phyloP scores from a whole-genome alignment of 2,888 invertebrate species.

The Nasonia oneida region DNA sequence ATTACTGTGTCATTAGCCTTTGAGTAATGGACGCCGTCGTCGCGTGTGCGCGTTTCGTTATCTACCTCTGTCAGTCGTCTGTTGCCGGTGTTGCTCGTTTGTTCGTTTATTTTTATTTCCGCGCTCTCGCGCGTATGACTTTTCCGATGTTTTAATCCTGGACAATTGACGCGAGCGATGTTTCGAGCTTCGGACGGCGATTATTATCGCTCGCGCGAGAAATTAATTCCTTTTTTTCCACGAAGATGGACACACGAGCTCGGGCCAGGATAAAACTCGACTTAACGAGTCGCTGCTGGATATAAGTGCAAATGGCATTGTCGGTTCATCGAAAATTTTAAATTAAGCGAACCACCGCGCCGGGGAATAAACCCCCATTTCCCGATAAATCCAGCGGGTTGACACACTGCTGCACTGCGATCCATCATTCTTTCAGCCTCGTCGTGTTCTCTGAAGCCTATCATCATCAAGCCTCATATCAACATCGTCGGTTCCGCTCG shows the following conservation, averaged over 20 bases:
- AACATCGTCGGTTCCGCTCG: constrained; percentile 41
- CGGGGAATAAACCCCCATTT: background rate
- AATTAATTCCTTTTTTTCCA: background rate
- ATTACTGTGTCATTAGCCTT: constrained; percentile 10
- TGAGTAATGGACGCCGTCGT: background rate
- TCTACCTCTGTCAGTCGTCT: background rate
- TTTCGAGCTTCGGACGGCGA: background rate
- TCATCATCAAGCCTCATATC: background rate
- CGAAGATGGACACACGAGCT: background rate
- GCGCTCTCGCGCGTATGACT: background rate
- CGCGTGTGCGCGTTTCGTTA: background rate
- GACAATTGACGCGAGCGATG: background rate
- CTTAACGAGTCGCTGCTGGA: too few relatives aligned
- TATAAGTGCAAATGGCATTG: too few relatives aligned
- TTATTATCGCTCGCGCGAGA: background rate
- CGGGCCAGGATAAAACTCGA: too few relatives aligned
- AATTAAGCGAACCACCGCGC: background rate
- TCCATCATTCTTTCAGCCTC: background rate
- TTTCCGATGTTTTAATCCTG: constrained; percentile 9
- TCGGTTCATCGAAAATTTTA: too few relatives aligned
- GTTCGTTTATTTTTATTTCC: background rate
- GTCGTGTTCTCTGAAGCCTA: background rate
- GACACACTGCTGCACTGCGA: background rate
- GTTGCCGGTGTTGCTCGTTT: background rate
- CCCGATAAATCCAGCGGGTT: background rate